Conservation (phyloP, 2,797 vertebrate species). For the Galagoides demidoff region DNA sequence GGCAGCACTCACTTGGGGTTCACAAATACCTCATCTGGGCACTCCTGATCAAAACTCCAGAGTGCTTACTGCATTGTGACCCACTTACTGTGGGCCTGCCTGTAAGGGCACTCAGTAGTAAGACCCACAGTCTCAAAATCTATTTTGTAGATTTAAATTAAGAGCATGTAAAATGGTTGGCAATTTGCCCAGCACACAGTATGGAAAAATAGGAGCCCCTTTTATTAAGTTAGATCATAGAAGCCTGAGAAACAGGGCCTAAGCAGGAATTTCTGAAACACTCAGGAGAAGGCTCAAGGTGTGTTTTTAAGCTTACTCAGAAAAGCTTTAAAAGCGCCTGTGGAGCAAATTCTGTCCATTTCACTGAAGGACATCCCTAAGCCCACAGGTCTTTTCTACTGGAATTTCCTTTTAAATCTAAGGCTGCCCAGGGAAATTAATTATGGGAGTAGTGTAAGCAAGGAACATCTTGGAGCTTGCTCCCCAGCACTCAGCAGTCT, state of each 20-base stretch:
- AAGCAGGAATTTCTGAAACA: background rate
- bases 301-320: background rate
- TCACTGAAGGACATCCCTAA: background rate
- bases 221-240: background rate
- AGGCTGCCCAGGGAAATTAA: background rate
- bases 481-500: fast-evolving
- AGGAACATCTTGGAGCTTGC: background rate
- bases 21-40: background rate
- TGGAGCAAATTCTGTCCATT: background rate
- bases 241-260: background rate
- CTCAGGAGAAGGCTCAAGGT: background rate
- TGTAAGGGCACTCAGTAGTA: background rate
- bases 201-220: background rate
- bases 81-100: background rate
- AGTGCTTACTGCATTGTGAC: background rate
- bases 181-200: background rate
- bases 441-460: fast-evolving
- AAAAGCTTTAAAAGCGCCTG: background rate
- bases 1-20: background rate
- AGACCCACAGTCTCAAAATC: background rate
- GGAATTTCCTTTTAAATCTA: background rate
- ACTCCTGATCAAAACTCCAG: background rate
- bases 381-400: background rate
- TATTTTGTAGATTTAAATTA: background rate
- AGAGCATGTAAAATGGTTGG: background rate